Evolutionary conservation across 2,888 invertebrate species (phyloP), one percentile per base, ranked within the genome.

Genomic region (Heliconius sara): DNA sequence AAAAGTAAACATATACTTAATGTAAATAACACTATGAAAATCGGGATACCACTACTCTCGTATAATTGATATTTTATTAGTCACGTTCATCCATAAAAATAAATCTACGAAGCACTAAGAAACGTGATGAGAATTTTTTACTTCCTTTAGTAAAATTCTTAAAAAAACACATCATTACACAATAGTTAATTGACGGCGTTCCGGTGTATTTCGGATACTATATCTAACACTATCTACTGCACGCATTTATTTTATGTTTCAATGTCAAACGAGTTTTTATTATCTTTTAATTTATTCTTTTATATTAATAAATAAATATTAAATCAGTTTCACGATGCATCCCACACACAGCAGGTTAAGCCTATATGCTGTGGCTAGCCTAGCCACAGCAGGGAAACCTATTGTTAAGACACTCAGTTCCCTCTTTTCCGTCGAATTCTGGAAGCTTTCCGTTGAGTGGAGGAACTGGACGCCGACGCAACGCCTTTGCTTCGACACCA

Each of bases 1-100:
- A n/a, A n/a, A n/a, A 60, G 22, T 52, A 52, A 60, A 60, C n/a
- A 12, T n/a, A 39, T 39, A 70, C 2, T 34, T n/a, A 47, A 52
- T 27, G 13, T 57, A n/a, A 52, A 72, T n/a, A 27, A 2, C 7
- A 2, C 22, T 30, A 34, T 72, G 57, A 57, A 52, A 73, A 73
- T 34, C 60, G 60, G 73, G 16, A 73, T n/a, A 73, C 13, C 34
- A 34, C n/a, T 19, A 60, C 25, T 78, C 73, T 78, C 73, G 25
- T 73, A 27, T 74, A 34, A 78, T 79, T 71, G 74, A 75, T 79
- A 73, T 70, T 70, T 77, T 79, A 77, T 75, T 77, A 76, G 57
- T 73, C 76, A 81, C 74, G 74, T 81, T 60, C 34, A 63, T 43
- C 74, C 70, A 79, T 79, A 79, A 65, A 72, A 77, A 79, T 79